Percentiles rank a stretch among this genome's conserved stretches.
These are phyloP conservation scores for Clostera curtula DNA, from an alignment of 2,888 invertebrate species.

Conservation along the genomic window DNA sequence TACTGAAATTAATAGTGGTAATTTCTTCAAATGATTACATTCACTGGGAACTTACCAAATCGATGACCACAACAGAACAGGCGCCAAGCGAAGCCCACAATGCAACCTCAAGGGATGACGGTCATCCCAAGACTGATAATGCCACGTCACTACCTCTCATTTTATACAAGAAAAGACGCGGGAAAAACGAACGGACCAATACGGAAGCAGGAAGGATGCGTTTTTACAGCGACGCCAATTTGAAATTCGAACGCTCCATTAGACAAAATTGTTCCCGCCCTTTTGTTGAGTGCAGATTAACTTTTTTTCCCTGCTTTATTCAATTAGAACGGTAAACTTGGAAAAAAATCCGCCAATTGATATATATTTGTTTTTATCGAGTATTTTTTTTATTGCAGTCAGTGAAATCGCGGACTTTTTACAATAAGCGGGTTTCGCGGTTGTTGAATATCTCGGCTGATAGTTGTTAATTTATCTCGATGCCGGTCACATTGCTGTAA, in stretches of 20 bases:
- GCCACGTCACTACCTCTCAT: slow-evolving; percentile 20
- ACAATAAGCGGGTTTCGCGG: no score
- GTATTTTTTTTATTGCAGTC: slow-evolving; percentile 5
- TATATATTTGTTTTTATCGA: slow-evolving; percentile 4
- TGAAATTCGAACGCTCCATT: slow-evolving; percentile 56
- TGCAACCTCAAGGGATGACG: slow-evolving; percentile 34
- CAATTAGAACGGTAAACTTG: slow-evolving; percentile 6
- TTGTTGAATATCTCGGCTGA: no score
- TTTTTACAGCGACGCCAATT: slow-evolving; percentile 46
- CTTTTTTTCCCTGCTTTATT: slow-evolving; percentile 24
- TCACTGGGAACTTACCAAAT: slow-evolving; percentile 25
- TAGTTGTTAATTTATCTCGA: no score
- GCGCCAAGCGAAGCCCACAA: slow-evolving; percentile 16
- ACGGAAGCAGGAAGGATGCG: slow-evolving; percentile 65
- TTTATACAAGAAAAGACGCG: slow-evolving; percentile 45
- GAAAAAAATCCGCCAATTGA: slow-evolving; percentile 12
- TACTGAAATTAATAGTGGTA: no score
- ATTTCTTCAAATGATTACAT: no score
- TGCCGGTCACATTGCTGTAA: no score
- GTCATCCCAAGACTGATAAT: slow-evolving; percentile 43
- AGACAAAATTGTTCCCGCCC: slow-evolving; percentile 53
- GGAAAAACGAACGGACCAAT: slow-evolving; percentile 46
- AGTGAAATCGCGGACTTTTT: no score
- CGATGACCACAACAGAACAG: slow-evolving; percentile 11
- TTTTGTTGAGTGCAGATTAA: slow-evolving; percentile 40